Base-by-base conservation (phyloP, 2,797 vertebrate species). In the Molossus molossus region DNA sequence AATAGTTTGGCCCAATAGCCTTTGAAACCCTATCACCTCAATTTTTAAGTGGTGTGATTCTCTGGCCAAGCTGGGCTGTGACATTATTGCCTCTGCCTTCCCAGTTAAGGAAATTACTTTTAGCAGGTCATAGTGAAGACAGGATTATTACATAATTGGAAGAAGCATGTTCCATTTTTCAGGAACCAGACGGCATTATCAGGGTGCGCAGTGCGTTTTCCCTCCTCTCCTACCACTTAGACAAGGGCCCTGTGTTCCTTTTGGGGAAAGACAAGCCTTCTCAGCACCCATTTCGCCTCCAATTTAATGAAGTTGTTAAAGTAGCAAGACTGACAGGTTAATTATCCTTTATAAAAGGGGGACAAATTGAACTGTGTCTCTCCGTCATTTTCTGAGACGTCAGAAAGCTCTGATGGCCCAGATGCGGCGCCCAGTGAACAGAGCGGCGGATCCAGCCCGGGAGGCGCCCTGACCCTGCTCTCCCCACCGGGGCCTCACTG, bases 321-420 rank as follows among this genome's bases (percentile, higher is more conserved):
- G 98, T 98, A 98, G 98, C 98, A 98, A 98, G 99, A 99, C 99
- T 99, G 99, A 99, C 99, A 99, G 99, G 99, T 99, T 99, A 99
- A 99, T 99, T 99, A 99, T 99, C 99, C 99, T 99, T 99, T 99
- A 99, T 99, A 99, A 99, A 99, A 99, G 98, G 99, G 99, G 99
- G 99, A 99, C 99, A 99, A 99, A 99, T 99, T 99, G 99, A 99
- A 99, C 99, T 99, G 99, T 99, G 99, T 99, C 99, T 99, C 99
- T 99, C 99, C 98, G 99, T 99, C 99, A 99, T 98, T 99, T 99
- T 99, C 99, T 99, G 99, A 99, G 99, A 98, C 98, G 99, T 98
- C 98, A 98, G 98, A 98, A 98, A 98, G 99, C 98, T 98, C 98
- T 89, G 98, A 98, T 98, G 98, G 98, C 98, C 98, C 98, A 98